These are phyloP conservation scores for Tupaia tana DNA, from an alignment of 2,113 vertebrate genomes.

Conservation along the genomic window DNA sequence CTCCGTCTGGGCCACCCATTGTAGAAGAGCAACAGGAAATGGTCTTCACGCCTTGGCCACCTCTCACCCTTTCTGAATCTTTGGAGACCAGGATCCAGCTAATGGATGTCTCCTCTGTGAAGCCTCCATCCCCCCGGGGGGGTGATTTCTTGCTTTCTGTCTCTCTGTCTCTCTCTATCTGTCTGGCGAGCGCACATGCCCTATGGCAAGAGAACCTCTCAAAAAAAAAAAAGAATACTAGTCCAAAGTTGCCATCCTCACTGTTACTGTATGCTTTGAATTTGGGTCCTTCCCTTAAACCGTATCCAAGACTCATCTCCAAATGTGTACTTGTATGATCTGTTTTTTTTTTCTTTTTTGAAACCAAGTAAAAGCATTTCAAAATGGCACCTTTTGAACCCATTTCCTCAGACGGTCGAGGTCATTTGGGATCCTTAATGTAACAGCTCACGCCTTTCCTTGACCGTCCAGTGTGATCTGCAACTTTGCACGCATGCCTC, in stretches of 20 bases:
- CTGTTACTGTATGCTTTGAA: background rate
- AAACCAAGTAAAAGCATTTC: background rate
- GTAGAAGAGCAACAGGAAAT: background rate
- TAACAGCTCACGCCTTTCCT: background rate
- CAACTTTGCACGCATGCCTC: background rate
- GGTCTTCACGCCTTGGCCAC: background rate
- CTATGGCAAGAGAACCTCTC: too few relatives aligned
- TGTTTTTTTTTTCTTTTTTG: background rate
- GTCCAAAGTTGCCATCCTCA: background rate
- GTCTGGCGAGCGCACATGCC: too few relatives aligned
- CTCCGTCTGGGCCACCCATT: background rate
- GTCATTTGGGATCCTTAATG: background rate
- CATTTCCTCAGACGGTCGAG: background rate
- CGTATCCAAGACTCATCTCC: background rate
- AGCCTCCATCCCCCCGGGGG: background rate
- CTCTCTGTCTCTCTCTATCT: too few relatives aligned
- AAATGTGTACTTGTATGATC: background rate
- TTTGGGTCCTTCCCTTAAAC: background rate
- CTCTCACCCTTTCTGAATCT: background rate
- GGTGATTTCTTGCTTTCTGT: too few relatives aligned
- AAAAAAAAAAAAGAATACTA: background rate
- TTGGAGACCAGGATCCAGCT: background rate
- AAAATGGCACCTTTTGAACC: slow-evolving; percentile 4
- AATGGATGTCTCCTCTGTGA: background rate
- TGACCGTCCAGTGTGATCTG: background rate